Evolutionary conservation across 1,140 invertebrate species (phyloP).

Genomic region (Zaprionus gabonicus): DNA sequence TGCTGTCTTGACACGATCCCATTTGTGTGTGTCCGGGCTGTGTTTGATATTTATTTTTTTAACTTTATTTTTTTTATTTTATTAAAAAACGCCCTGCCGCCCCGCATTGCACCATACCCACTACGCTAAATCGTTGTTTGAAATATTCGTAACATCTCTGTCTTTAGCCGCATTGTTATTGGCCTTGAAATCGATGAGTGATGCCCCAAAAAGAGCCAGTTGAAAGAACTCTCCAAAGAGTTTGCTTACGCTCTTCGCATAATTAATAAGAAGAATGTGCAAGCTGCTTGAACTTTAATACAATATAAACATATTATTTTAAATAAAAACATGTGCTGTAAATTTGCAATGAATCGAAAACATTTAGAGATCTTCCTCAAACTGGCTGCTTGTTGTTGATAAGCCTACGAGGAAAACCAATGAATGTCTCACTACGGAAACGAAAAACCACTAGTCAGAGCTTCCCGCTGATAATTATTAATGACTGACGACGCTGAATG

Average conservation of each 20-base stretch:
- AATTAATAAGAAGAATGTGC: neutral
- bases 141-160: neutral
- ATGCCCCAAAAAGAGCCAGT: constrained; percentile 2
- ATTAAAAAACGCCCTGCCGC: neutral
- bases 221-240: constrained; percentile 28
- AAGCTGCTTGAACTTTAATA: constrained; percentile 13
- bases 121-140: too few relatives aligned
- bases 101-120: too few relatives aligned
- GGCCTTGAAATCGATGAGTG: constrained; percentile 1
- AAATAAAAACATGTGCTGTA: neutral
- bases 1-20: too few relatives aligned
- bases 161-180: neutral
- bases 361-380: neutral
- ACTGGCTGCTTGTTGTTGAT: neutral
- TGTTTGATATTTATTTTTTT: too few relatives aligned
- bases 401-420: neutral
- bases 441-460: neutral
- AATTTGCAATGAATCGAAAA: constrained; percentile 25
- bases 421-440: neutral
- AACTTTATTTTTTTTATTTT: too few relatives aligned
- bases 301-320: neutral
- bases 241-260: neutral
- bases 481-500: neutral
- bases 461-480: neutral
- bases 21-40: too few relatives aligned